Evolutionary conservation across 2,888 invertebrate species (phyloP).

Genomic region (Drosophila setosimentum): DNA sequence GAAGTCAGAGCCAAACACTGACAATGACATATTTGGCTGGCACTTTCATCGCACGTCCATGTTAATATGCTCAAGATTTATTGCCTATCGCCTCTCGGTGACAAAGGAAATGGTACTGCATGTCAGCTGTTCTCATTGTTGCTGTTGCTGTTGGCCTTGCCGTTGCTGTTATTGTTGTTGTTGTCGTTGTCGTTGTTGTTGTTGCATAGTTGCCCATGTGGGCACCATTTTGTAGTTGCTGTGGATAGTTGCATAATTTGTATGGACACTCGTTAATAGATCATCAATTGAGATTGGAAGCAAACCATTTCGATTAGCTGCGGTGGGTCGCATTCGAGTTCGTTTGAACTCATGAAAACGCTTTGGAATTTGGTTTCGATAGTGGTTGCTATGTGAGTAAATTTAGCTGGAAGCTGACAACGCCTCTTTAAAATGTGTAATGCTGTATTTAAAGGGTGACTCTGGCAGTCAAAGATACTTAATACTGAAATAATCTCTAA

Average conservation of each 20-base stretch:
- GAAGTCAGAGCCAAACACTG: conserved; percentile 51
- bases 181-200: conserved; percentile 6
- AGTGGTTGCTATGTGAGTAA: conserved; percentile 10
- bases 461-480: background rate
- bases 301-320: conserved; percentile 50
- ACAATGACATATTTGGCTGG: conserved; percentile 80
- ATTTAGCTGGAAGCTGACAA: background rate
- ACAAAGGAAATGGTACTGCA: conserved; percentile 79
- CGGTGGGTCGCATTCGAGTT: conserved; percentile 56
- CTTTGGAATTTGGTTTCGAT: conserved; percentile 40
- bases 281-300: conserved; percentile 73
- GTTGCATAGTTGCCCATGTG: conserved; percentile 36
- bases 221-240: conserved; percentile 72
- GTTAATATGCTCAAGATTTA: conserved; percentile 80
- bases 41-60: conserved; percentile 80
- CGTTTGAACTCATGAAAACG: conserved; percentile 41
- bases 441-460: background rate
- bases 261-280: conserved; percentile 74
- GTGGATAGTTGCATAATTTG: conserved; percentile 72
- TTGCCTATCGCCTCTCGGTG: conserved; percentile 51
- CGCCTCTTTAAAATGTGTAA: too few relatives aligned
- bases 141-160: conserved; percentile 15
- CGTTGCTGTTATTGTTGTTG: conserved; percentile 15
- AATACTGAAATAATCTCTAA: background rate
- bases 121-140: conserved; percentile 49